These are phyloP conservation scores for Leptoclinus maculatus DNA, from an alignment of 2,797 vertebrate genomes.

Conservation along the genomic window DNA sequence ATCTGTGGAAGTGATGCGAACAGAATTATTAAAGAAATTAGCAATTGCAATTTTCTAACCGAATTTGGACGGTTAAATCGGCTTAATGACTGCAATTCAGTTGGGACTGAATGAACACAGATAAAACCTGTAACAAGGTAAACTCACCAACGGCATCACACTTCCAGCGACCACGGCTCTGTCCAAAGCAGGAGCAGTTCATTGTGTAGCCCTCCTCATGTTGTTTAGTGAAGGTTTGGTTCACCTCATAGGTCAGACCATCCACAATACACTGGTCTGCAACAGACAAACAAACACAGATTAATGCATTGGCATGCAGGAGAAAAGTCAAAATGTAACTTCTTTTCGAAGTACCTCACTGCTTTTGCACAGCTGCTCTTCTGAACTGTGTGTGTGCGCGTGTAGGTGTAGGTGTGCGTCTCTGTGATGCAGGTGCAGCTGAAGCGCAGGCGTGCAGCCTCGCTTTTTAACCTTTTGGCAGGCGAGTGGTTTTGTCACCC, in stretches of 20 bases:
- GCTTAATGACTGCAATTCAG: neutral
- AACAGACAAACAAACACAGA: slow-evolving; percentile 9
- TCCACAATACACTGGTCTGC: slow-evolving; percentile 97
- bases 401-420: neutral
- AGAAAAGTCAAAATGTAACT: neutral
- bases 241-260: slow-evolving; percentile 92
- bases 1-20: neutral
- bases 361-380: slow-evolving; percentile 11
- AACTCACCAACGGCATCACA: slow-evolving; percentile 95
- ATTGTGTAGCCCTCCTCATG: slow-evolving; percentile 96
- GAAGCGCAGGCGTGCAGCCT: slow-evolving; percentile 58
- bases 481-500: slow-evolving; percentile 37
- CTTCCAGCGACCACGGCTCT: slow-evolving; percentile 96
- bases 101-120: neutral
- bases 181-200: slow-evolving; percentile 98
- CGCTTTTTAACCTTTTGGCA: slow-evolving; percentile 38
- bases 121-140: neutral
- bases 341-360: neutral
- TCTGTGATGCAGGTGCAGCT: slow-evolving; percentile 38
- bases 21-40: neutral
- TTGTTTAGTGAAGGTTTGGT: slow-evolving; percentile 94
- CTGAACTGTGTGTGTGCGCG: neutral
- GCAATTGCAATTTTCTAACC: neutral
- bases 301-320: neutral
- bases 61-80: neutral